Percentiles rank a stretch among this genome's conserved stretches.
phyloP scores from a whole-genome alignment of 2,113 vertebrate species.

The Cottus gobio region DNA sequence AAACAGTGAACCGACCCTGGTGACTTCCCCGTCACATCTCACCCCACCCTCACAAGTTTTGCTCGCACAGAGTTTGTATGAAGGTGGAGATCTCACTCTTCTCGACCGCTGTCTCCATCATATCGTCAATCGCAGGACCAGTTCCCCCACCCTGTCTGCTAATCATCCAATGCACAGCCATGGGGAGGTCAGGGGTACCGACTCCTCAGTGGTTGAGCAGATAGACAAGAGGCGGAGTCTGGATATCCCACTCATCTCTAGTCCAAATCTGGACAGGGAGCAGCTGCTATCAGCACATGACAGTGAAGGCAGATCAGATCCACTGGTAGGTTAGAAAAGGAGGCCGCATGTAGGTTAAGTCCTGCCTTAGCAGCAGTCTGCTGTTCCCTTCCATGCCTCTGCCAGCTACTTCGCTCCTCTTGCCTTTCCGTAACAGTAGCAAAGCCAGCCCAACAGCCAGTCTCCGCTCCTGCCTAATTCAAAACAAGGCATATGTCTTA shows the following conservation, averaged over 20 bases:
- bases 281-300: slow-evolving; percentile 21
- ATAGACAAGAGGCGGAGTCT: slow-evolving; percentile 44
- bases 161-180: slow-evolving; percentile 6
- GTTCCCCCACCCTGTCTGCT: slow-evolving; percentile 59
- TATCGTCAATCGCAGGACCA: slow-evolving; percentile 71
- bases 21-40: slow-evolving; percentile 16
- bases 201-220: slow-evolving; percentile 7
- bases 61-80: slow-evolving; percentile 35
- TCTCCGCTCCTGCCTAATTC: slow-evolving; percentile 37
- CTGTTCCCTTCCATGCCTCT: slow-evolving; percentile 32
- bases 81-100: slow-evolving; percentile 70
- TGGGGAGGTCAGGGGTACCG: background rate
- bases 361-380: slow-evolving; percentile 29
- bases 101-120: slow-evolving; percentile 76
- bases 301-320: slow-evolving; percentile 49
- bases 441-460: slow-evolving; percentile 3
- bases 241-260: slow-evolving; percentile 26
- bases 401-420: slow-evolving; percentile 33
- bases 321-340: slow-evolving; percentile 72
- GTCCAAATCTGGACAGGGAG: slow-evolving; percentile 38
- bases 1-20: background rate
- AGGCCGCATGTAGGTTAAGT: slow-evolving; percentile 20
- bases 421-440: background rate
- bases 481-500: background rate
- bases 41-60: slow-evolving; percentile 13